Conservation (phyloP, 1,140 invertebrate genomes). For the Condylostylus longicornis region DNA sequence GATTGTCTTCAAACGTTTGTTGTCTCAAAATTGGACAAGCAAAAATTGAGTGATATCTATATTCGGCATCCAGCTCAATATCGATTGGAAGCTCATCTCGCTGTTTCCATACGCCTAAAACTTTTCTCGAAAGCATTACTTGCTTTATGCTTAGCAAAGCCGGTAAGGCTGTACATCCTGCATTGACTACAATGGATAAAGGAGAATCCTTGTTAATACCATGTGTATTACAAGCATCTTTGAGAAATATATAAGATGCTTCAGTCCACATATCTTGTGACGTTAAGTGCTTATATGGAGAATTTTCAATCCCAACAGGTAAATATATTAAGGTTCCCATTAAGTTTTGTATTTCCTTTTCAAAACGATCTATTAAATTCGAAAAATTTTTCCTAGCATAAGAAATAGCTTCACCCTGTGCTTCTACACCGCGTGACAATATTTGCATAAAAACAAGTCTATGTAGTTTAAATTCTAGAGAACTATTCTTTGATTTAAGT, state of each 20-base stretch:
- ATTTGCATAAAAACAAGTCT: conserved; percentile 37
- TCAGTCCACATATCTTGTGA: conserved; percentile 66
- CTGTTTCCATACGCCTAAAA: conserved; percentile 83
- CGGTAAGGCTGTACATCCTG: conserved; percentile 83
- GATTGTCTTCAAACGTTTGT: conserved; percentile 91
- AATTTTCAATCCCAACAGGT: conserved; percentile 59
- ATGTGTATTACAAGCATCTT: conserved; percentile 81
- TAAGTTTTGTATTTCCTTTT: conserved; percentile 73
- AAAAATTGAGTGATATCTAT: conserved; percentile 91
- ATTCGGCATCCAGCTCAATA: conserved; percentile 57
- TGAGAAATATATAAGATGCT: conserved; percentile 79
- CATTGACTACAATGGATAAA: conserved; percentile 59
- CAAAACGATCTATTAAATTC: conserved; percentile 63
- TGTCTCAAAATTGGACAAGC: conserved; percentile 95
- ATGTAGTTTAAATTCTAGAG: conserved; percentile 78
- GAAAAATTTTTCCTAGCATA: conserved; percentile 78
- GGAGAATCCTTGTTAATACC: conserved; percentile 71
- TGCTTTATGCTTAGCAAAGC: conserved; percentile 88
- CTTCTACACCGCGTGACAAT: conserved; percentile 20
- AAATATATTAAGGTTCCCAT: conserved; percentile 81
- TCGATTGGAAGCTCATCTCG: conserved; percentile 94
- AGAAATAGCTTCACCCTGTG: conserved; percentile 46
- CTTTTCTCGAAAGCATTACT: conserved; percentile 84
- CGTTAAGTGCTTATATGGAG: conserved; percentile 67
- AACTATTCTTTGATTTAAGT: conserved; percentile 50